These are phyloP conservation scores for Brachionus paranguensis DNA, from an alignment of 1,140 invertebrate species.

Conservation along the genomic window DNA sequence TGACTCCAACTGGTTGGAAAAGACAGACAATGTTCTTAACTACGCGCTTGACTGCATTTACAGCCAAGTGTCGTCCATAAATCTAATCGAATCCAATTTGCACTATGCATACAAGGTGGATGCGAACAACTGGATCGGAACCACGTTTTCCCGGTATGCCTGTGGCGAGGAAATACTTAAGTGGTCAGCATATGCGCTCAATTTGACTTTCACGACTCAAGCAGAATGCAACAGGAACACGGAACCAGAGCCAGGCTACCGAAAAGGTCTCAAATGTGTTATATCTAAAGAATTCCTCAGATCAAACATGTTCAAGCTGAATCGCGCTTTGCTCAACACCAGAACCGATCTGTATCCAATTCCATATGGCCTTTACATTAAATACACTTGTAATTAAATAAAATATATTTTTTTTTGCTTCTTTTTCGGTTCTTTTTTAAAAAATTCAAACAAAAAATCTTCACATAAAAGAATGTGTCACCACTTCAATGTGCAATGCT, in stretches of 20 bases:
- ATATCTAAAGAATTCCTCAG: background rate
- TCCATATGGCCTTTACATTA: slow-evolving; percentile 13
- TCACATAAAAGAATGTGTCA: too few species aligned
- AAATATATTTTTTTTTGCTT: background rate
- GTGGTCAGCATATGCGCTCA: background rate
- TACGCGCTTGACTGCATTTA: slow-evolving; percentile 16
- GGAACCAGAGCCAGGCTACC: background rate
- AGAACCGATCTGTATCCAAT: slow-evolving; percentile 23
- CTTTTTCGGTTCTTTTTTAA: background rate
- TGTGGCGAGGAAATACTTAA: slow-evolving; percentile 1
- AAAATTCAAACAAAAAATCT: background rate
- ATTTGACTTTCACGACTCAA: slow-evolving; percentile 1
- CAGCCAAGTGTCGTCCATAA: slow-evolving; percentile 6
- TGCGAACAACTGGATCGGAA: background rate
- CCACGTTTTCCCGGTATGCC: background rate
- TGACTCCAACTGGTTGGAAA: slow-evolving; percentile 20
- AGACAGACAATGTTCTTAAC: background rate
- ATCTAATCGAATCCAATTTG: background rate
- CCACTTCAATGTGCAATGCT: too few species aligned
- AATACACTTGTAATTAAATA: slow-evolving; percentile 31
- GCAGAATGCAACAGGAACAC: background rate
- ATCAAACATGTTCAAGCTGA: slow-evolving; percentile 25
- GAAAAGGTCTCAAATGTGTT: slow-evolving; percentile 17
- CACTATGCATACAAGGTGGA: background rate
- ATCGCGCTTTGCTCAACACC: background rate